Conservation (phyloP, 1,140 invertebrate genomes). For the Drosophila lowei region DNA sequence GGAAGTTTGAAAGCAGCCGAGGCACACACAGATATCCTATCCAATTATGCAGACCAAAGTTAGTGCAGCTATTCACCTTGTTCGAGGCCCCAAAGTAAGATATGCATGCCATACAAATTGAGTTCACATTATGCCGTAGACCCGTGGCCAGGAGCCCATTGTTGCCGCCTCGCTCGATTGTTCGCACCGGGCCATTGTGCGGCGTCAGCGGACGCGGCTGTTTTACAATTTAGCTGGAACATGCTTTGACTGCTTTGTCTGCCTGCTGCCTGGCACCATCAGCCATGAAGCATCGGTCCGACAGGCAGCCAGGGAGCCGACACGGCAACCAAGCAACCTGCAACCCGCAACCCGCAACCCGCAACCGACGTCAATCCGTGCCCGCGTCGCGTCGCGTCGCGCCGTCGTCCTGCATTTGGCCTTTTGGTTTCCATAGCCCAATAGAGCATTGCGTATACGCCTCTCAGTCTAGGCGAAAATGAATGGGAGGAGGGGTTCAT, state of each 20-base stretch:
- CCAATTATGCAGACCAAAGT: not conserved
- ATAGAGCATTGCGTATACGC: too few relatives aligned
- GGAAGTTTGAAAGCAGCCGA: too few relatives aligned
- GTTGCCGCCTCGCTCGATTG: conserved; percentile 24
- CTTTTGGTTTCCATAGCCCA: too few relatives aligned
- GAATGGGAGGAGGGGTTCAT: too few relatives aligned
- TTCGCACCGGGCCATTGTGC: conserved; percentile 22
- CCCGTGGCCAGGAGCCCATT: conserved; percentile 21
- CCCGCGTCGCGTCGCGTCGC: too few relatives aligned
- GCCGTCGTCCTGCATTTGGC: too few relatives aligned
- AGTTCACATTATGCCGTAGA: conserved; percentile 1
- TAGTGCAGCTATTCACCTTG: not conserved
- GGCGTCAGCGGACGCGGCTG: conserved; percentile 51
- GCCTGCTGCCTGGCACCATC: conserved; percentile 3
- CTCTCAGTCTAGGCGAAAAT: too few relatives aligned
- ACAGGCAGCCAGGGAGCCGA: not conserved
- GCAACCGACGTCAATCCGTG: too few relatives aligned
- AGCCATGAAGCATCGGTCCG: not conserved
- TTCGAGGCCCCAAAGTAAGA: not conserved
- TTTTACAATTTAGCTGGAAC: conserved; percentile 54
- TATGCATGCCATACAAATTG: conserved; percentile 19
- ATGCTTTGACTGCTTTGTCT: conserved; percentile 25
- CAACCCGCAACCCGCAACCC: not conserved
- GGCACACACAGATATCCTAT: too few relatives aligned
- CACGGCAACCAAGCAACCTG: not conserved